A percentile compares a stretch with the other conserved stretches of the same genome.
Evolutionary conservation across 1,140 invertebrate genomes (phyloP).

Genomic region (Lepidurus couesii): DNA sequence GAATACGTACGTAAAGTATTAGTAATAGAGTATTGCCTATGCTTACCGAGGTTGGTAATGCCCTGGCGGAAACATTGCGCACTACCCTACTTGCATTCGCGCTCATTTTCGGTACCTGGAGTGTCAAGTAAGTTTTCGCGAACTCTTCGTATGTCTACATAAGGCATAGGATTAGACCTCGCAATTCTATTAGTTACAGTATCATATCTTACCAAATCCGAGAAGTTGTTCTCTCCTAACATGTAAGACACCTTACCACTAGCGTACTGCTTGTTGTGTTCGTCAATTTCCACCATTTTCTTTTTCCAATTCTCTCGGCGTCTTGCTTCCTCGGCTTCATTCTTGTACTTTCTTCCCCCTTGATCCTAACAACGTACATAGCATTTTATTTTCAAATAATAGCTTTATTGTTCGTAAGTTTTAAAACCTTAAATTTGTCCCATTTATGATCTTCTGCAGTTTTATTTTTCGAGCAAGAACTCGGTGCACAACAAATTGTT

Average conservation of each 20-base stretch:
- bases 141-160: not conserved
- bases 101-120: not conserved
- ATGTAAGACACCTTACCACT: not conserved
- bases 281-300: not conserved
- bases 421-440: not conserved
- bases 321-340: not conserved
- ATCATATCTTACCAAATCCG: not conserved
- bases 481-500: not conserved
- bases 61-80: not conserved
- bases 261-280: not conserved
- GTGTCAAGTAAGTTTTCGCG: not conserved
- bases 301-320: not conserved
- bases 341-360: not conserved
- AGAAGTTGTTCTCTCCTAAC: conserved; percentile 16
- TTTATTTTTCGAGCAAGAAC: not conserved
- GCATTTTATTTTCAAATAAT: not conserved
- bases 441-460: not conserved
- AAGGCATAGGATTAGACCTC: not conserved
- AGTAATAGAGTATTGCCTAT: not conserved
- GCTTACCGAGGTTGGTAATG: not conserved
- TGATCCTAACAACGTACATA: not conserved
- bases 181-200: too few species aligned
- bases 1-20: not conserved
- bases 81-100: not conserved
- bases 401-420: not conserved